Evolutionary conservation across 2,797 vertebrate species (phyloP), one percentile per base, ranked within the genome.

Genomic region (Molossus molossus): DNA sequence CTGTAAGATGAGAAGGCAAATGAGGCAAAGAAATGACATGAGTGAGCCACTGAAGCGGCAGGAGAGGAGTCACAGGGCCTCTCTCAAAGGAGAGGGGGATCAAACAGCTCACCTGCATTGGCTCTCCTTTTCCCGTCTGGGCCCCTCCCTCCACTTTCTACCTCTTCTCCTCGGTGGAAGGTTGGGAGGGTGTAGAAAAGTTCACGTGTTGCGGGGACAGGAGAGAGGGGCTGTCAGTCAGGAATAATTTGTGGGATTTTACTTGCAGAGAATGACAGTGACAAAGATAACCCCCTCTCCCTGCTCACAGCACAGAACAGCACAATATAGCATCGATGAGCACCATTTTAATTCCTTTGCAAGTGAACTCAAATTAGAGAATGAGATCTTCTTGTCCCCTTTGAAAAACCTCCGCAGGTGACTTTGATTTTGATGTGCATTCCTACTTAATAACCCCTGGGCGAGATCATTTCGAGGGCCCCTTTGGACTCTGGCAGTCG

Each of bases 1-100:
- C n/a, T 80, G 0, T n/a, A 57, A 88, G 94, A 95, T 89, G 86
- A 96, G 96, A 94, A 91, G 82, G 55, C 69, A 93, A 90, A 95
- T 76, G 95, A 94, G 93, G 65, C 88, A 37, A 93, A 91, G 60
- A 85, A 60, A 82, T 72, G 80, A 95, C 94, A 93, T 92, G 95
- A 97, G 87, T 94, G 91, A 90, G 57, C 86, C 62, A 96, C 85
- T 97, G 97, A 97, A 96, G 91, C n/a, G 10, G 94, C 83, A 94
- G 95, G 96, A 79, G 79, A 81, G 83, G 64, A 65, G 69, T 65
- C 62, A 55, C 70, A 65, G 70, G 77, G 70, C 62, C 8, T 82
- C 40, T 64, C 20, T 75, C 76, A 75, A 81, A 97, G 72, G 14
- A 60, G 62, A 84, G 67, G 45, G 23, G 64, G 9, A 94, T 94